A percentile compares a stretch with the other conserved stretches of the same genome.
Conservation (phyloP, 2,888 invertebrate species). For the Stenotaenia linearis region DNA sequence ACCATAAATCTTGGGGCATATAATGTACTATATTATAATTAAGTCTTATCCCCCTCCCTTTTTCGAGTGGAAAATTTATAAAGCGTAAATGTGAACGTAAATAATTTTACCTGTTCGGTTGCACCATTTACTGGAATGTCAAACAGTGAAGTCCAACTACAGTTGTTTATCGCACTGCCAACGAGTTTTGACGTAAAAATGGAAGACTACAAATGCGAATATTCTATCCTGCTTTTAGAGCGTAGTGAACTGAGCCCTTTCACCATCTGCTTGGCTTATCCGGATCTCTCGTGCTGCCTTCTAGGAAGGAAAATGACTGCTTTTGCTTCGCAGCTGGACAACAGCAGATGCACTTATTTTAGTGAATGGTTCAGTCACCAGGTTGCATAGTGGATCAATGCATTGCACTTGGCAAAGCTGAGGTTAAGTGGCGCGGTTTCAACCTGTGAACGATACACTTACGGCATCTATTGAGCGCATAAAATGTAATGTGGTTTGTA, state of each 20-base stretch:
- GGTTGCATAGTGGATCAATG: background rate
- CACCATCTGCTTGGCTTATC: background rate
- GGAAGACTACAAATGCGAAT: background rate
- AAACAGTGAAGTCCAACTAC: background rate
- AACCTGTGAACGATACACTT: background rate
- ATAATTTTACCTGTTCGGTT: background rate
- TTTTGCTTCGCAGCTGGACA: background rate
- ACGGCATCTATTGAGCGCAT: background rate
- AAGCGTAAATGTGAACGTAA: background rate
- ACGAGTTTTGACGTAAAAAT: background rate
- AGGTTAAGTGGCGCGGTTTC: too few species aligned
- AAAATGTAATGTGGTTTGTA: background rate
- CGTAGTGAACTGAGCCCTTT: background rate
- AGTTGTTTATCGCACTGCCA: background rate
- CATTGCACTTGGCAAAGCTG: background rate
- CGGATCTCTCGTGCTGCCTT: background rate
- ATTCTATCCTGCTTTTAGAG: background rate
- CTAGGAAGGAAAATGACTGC: background rate
- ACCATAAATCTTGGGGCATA: too few species aligned
- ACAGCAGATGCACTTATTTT: background rate
- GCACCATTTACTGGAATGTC: background rate
- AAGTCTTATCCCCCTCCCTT: too few species aligned
- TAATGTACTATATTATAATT: too few species aligned
- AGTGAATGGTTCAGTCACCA: background rate
- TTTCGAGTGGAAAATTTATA: background rate